These are phyloP conservation scores for Lycopodina hypogea DNA, from an alignment of 37 sponge, comb jelly and placozoan species.

Conservation along the genomic window DNA sequence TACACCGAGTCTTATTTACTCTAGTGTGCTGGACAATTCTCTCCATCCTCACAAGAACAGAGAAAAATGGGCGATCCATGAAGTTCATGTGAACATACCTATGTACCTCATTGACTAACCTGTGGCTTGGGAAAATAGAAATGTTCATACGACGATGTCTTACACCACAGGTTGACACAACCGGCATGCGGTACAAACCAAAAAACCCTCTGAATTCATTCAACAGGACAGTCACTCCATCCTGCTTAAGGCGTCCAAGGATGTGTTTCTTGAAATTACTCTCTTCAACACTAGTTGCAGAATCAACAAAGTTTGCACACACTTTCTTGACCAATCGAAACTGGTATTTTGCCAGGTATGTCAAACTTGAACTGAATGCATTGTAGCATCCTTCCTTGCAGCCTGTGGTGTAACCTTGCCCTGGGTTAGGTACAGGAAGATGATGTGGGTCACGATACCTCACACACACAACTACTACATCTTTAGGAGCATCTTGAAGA, in stretches of 20 bases:
- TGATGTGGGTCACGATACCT: slow-evolving; percentile 32
- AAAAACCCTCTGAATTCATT: slow-evolving; percentile 52
- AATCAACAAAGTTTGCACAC: slow-evolving; percentile 29
- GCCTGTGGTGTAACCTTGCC: neutral
- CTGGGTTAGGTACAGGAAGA: slow-evolving; percentile 13
- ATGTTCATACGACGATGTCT: neutral
- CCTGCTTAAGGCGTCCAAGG: slow-evolving; percentile 4
- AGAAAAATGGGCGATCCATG: neutral
- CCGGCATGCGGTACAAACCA: slow-evolving; percentile 31
- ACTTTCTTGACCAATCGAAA: slow-evolving; percentile 22
- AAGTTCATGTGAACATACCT: neutral
- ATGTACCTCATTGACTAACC: slow-evolving; percentile 6
- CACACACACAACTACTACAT: slow-evolving; percentile 23
- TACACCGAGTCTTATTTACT: slow-evolving; percentile 14
- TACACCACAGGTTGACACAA: slow-evolving; percentile 25
- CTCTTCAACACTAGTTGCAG: neutral
- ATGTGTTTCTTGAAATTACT: slow-evolving; percentile 12
- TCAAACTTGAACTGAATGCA: slow-evolving; percentile 2
- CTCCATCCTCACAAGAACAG: slow-evolving; percentile 27
- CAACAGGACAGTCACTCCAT: slow-evolving; percentile 22
- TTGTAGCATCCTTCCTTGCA: slow-evolving; percentile 17
- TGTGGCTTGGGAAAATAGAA: slow-evolving; percentile 1
- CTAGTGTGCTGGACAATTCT: slow-evolving; percentile 18
- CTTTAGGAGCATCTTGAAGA: slow-evolving; percentile 16
- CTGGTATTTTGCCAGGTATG: neutral